These are phyloP conservation scores for Prochilodus magdalenae DNA, from an alignment of 2,113 vertebrate species.

Conservation along the genomic window DNA sequence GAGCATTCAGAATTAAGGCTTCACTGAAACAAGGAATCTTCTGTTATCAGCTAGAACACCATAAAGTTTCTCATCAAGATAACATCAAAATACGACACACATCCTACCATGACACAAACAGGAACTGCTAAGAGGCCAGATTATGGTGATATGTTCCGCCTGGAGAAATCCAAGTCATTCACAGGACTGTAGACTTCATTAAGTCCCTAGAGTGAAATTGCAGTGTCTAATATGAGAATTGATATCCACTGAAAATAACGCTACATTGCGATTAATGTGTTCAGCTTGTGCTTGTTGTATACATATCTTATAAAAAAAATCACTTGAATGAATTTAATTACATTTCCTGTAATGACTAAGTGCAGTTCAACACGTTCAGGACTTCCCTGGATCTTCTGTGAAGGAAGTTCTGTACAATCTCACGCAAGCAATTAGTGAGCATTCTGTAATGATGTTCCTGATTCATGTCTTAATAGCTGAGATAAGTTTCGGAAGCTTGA, in stretches of 20 bases:
- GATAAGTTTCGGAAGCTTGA: conserved; percentile 52
- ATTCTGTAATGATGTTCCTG: conserved; percentile 63
- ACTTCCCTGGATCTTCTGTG: conserved; percentile 2
- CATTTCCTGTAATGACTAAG: neutral
- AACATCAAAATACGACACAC: conserved; percentile 20
- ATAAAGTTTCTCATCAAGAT: conserved; percentile 28
- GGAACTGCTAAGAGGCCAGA: conserved; percentile 27
- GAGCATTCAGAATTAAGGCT: neutral
- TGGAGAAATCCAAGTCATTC: conserved; percentile 29
- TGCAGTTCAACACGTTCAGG: neutral
- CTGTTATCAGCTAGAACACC: neutral
- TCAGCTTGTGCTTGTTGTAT: conserved; percentile 13
- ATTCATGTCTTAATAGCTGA: conserved; percentile 66
- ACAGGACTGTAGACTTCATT: conserved; percentile 22
- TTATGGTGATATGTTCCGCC: conserved; percentile 27
- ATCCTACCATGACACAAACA: conserved; percentile 25
- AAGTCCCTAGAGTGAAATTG: conserved; percentile 25
- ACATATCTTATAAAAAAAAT: conserved; percentile 18
- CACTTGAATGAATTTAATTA: neutral
- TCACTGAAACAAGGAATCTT: conserved; percentile 3
- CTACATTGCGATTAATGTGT: conserved; percentile 10
- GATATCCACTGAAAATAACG: conserved; percentile 30
- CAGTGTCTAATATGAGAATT: conserved; percentile 8
- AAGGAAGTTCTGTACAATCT: conserved; percentile 8
- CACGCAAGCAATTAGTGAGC: conserved; percentile 60